A percentile compares a stretch with the other conserved stretches of the same genome.
Evolutionary conservation across 2,888 invertebrate species (phyloP).

Genomic region (Ophraella communa): DNA sequence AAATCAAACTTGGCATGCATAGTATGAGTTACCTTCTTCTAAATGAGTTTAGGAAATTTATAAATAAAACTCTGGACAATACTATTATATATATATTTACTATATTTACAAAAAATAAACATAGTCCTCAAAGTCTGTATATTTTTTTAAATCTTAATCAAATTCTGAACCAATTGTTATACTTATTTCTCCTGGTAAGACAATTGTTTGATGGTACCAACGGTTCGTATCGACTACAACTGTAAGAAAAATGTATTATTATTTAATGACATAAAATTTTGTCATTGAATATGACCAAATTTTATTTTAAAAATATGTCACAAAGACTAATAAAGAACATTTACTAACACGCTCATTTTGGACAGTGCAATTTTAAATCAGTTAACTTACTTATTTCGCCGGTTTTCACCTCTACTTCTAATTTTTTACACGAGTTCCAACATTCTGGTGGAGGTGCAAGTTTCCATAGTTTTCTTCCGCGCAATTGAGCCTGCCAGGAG

Average conservation of each 20-base stretch:
- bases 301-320: too few species aligned
- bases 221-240: conserved; percentile 94
- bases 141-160: conserved; percentile 66
- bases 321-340: too few species aligned
- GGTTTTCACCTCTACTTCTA: conserved; percentile 77
- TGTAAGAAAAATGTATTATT: conserved; percentile 59
- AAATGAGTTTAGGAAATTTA: too few species aligned
- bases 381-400: conserved; percentile 87
- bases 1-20: too few species aligned
- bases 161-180: conserved; percentile 97
- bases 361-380: background rate
- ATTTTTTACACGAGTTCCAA: conserved; percentile 72
- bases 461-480: conserved; percentile 87
- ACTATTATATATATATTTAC: background rate
- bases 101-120: conserved; percentile 5
- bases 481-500: conserved; percentile 97
- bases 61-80: background rate
- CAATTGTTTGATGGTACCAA: conserved; percentile 93
- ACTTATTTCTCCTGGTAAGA: conserved; percentile 87
- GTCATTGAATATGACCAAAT: too few species aligned
- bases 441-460: conserved; percentile 94
- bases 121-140: conserved; percentile 9
- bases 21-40: too few species aligned
- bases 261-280: background rate
- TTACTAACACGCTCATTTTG: too few species aligned